Evolutionary conservation across 2,113 vertebrate species (phyloP).

Genomic region (Oncorhynchus mykiss): DNA sequence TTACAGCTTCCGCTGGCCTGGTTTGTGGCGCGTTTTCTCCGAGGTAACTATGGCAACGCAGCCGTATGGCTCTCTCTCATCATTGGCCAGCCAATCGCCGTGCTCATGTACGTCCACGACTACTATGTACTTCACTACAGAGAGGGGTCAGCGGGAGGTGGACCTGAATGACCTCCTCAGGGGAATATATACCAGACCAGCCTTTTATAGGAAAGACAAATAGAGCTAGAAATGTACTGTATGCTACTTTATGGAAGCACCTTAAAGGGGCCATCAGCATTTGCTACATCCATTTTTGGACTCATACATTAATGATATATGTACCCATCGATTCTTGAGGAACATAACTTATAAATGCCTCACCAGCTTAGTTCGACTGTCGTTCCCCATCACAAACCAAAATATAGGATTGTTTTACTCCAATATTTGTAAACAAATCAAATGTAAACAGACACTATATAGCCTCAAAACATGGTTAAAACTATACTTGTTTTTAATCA

Average conservation of each 20-base stretch:
- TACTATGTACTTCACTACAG: conserved; percentile 86
- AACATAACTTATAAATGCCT: no score
- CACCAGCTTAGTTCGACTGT: no score
- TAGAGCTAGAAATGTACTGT: not conserved
- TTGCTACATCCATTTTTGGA: no score
- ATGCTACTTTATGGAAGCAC: not conserved
- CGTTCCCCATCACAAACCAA: no score
- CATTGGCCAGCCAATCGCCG: conserved; percentile 87
- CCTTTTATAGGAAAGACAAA: not conserved
- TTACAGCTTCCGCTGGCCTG: conserved; percentile 86
- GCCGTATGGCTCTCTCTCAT: conserved; percentile 91
- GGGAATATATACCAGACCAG: not conserved
- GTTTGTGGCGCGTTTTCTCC: conserved; percentile 80
- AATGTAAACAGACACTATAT: no score
- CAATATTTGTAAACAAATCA: no score
- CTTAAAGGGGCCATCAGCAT: not conserved
- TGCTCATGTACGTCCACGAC: conserved; percentile 95
- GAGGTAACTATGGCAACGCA: conserved; percentile 88
- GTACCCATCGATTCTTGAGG: no score
- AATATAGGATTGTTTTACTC: no score
- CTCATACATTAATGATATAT: no score
- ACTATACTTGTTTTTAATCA: no score
- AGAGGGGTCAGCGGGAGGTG: conserved; percentile 38
- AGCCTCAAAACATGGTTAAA: no score
- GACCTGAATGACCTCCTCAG: not conserved